Conservation (phyloP, 2,888 invertebrate genomes). For the Hydraecia micacea region DNA sequence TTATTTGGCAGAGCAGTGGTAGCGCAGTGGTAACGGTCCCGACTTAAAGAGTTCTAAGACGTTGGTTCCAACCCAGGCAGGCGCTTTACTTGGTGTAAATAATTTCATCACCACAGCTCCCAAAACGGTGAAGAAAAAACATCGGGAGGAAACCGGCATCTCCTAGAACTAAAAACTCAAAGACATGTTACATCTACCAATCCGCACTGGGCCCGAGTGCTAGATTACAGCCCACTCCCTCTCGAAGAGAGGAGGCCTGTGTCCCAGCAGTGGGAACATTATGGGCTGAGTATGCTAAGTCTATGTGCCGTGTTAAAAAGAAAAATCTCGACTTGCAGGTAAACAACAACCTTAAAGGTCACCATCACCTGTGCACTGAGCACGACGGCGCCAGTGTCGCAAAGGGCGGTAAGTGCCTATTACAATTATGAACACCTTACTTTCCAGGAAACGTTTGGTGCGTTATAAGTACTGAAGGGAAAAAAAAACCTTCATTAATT, state of each 20-base stretch:
- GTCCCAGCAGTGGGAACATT: background rate
- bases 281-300: background rate
- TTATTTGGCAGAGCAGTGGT: background rate
- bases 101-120: background rate
- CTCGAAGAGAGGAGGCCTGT: too few relatives aligned
- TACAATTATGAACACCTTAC: slow-evolving; percentile 9
- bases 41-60: too few relatives aligned
- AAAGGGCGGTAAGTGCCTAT: background rate
- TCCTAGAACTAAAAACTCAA: background rate
- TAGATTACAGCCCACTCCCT: background rate
- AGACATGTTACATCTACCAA: background rate
- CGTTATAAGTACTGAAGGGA: too few relatives aligned
- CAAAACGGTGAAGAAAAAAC: too few relatives aligned
- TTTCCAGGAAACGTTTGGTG: background rate
- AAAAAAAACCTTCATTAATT: slow-evolving; percentile 3
- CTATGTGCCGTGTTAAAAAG: background rate
- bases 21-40: too few relatives aligned
- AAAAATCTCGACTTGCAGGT: slow-evolving; percentile 13
- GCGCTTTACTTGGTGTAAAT: background rate
- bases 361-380: background rate
- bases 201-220: background rate
- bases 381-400: background rate
- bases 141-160: too few relatives aligned
- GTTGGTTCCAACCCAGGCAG: background rate
- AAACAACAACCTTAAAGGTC: slow-evolving; percentile 5